Conservation (phyloP, 37 sponge, comb jelly and placozoan genomes). For the Spongilla lacustris region DNA sequence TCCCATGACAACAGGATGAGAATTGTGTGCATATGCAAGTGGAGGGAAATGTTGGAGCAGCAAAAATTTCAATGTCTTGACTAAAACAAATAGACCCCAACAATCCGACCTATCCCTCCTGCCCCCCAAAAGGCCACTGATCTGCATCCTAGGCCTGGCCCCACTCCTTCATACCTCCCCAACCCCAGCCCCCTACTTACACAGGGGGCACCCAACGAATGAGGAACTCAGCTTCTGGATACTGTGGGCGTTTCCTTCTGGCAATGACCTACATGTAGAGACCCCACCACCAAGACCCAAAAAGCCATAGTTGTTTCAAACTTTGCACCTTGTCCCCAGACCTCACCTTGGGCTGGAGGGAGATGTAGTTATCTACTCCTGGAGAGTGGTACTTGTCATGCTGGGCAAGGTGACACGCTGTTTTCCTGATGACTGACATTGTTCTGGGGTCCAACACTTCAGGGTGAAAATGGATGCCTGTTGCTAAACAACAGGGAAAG, state of each 20-base stretch:
- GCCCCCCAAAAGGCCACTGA: too few relatives aligned
- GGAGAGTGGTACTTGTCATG: neutral
- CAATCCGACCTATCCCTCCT: too few relatives aligned
- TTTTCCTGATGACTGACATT: constrained; percentile 48
- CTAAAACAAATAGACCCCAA: neutral
- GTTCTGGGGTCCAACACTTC: constrained; percentile 41
- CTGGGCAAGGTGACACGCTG: constrained; percentile 8
- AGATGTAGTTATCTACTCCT: neutral
- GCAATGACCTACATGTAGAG: constrained; percentile 11
- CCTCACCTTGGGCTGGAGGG: constrained; percentile 23
- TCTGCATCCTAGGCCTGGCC: too few relatives aligned
- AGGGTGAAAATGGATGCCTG: constrained; percentile 51
- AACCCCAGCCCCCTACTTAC: constrained; percentile 5
- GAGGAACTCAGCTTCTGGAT: constrained; percentile 20
- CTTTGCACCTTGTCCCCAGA: neutral
- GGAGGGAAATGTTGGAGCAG: neutral
- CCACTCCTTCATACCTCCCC: too few relatives aligned
- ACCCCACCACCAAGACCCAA: neutral
- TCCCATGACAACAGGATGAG: too few relatives aligned
- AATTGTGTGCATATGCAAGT: too few relatives aligned
- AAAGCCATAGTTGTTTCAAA: neutral
- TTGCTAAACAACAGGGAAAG: neutral
- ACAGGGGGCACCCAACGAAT: constrained; percentile 53
- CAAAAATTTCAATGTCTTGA: too few relatives aligned
- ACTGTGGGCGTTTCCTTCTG: constrained; percentile 3